These are phyloP conservation scores for Bilobella aurantiaca DNA, from an alignment of 1,140 invertebrate species.

Conservation along the genomic window DNA sequence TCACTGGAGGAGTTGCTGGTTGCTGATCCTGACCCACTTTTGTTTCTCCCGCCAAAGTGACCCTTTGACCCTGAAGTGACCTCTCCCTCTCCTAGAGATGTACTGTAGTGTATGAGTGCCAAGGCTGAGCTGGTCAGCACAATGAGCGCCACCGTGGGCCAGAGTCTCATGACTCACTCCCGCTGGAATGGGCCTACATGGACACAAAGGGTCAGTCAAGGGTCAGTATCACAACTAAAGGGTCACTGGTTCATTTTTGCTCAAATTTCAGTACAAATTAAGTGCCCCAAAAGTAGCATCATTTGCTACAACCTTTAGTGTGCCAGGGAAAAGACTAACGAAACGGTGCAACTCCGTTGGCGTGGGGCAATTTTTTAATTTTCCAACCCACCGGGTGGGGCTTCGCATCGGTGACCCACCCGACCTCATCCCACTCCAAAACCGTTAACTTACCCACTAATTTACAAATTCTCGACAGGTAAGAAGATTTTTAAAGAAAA, in stretches of 20 bases:
- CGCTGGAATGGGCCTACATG: conserved; percentile 11
- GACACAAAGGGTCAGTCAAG: background rate
- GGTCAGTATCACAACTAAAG: background rate
- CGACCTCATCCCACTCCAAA: too few species aligned
- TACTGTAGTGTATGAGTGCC: conserved; percentile 31
- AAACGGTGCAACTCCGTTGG: background rate
- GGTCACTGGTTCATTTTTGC: background rate
- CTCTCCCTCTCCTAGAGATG: conserved; percentile 10
- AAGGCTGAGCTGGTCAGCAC: conserved; percentile 32
- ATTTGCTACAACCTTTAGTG: background rate
- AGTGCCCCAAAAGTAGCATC: too few species aligned
- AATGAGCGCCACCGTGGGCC: conserved; percentile 26
- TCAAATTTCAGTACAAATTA: too few species aligned
- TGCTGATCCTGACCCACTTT: background rate
- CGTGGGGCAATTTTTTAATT: background rate
- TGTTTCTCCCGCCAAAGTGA: conserved; percentile 4
- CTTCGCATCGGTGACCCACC: background rate
- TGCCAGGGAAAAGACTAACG: background rate
- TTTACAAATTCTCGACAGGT: too few species aligned
- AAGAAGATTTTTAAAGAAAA: background rate
- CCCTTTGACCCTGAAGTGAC: background rate
- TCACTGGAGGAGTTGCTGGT: conserved; percentile 1
- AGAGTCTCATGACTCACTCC: conserved; percentile 34
- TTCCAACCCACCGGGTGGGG: background rate
- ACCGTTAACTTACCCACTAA: too few species aligned